Percentiles rank a stretch among this genome's conserved stretches.
phyloP scores from a whole-genome alignment of 2,888 invertebrate species.

The Romanomermis culicivorax region DNA sequence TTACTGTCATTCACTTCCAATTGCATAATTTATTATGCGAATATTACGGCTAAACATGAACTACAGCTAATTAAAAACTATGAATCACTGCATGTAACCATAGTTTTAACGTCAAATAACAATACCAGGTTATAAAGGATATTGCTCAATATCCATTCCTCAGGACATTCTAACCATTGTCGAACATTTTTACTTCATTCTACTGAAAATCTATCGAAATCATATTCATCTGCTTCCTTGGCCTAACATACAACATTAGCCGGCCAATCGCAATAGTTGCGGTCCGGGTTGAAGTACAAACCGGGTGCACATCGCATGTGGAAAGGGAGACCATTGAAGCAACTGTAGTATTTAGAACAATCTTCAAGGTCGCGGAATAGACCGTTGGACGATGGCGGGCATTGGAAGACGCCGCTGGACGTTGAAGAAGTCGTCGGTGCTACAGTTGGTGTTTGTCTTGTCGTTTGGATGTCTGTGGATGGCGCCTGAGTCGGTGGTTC shows the following conservation, averaged over 20 bases:
- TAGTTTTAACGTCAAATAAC: too few relatives aligned
- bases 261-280: not conserved
- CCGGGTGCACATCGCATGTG: not conserved
- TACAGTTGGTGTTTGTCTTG: not conserved
- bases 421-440: not conserved
- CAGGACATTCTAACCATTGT: too few relatives aligned
- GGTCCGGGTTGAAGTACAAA: not conserved
- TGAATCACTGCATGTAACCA: too few relatives aligned
- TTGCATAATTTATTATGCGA: too few relatives aligned
- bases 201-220: too few relatives aligned
- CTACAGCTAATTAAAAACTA: too few relatives aligned
- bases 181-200: too few relatives aligned
- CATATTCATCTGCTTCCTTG: not conserved
- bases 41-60: too few relatives aligned
- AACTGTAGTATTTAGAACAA: not conserved
- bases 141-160: too few relatives aligned
- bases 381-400: not conserved
- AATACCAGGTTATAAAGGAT: too few relatives aligned
- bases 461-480: not conserved
- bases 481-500: not conserved
- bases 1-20: too few relatives aligned
- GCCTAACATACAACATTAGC: not conserved
- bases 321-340: not conserved
- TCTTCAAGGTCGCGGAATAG: not conserved
- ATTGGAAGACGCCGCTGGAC: not conserved